Conservation (phyloP, 2,113 vertebrate species). For the Podilymbus podiceps region DNA sequence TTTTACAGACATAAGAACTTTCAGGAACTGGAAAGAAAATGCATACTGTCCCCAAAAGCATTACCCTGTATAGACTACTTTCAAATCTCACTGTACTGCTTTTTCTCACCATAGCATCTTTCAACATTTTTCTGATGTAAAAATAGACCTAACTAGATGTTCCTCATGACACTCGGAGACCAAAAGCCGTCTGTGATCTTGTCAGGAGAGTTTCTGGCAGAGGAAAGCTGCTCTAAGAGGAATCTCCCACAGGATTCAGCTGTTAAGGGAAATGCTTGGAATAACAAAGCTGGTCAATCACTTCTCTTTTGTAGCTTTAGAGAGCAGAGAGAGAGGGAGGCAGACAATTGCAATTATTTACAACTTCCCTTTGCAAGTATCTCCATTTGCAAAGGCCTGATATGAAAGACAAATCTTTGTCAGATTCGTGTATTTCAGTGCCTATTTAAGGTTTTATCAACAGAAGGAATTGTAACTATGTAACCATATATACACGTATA, state of each 20-base stretch:
- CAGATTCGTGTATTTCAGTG: background rate
- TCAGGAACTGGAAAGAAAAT: background rate
- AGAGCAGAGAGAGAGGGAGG: background rate
- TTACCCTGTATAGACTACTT: background rate
- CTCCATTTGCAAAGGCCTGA: background rate
- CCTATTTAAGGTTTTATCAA: background rate
- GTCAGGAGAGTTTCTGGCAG: background rate
- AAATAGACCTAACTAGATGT: conserved; percentile 43
- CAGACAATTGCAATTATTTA: background rate
- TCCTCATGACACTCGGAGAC: background rate
- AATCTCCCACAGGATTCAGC: conserved; percentile 33
- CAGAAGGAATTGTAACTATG: background rate
- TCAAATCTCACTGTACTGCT: background rate
- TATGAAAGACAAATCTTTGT: background rate
- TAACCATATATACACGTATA: background rate
- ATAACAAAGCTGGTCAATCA: conserved; percentile 9
- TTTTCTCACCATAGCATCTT: conserved; percentile 7
- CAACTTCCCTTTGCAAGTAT: background rate
- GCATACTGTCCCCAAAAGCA: background rate
- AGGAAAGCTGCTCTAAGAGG: background rate
- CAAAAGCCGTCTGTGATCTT: conserved; percentile 26
- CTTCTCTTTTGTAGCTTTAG: background rate
- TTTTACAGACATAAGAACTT: background rate
- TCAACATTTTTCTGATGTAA: conserved; percentile 26
- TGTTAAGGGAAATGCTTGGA: conserved; percentile 24